These are phyloP conservation scores for Hylaeus volcanicus DNA, from an alignment of 1,140 invertebrate genomes.

Conservation along the genomic window DNA sequence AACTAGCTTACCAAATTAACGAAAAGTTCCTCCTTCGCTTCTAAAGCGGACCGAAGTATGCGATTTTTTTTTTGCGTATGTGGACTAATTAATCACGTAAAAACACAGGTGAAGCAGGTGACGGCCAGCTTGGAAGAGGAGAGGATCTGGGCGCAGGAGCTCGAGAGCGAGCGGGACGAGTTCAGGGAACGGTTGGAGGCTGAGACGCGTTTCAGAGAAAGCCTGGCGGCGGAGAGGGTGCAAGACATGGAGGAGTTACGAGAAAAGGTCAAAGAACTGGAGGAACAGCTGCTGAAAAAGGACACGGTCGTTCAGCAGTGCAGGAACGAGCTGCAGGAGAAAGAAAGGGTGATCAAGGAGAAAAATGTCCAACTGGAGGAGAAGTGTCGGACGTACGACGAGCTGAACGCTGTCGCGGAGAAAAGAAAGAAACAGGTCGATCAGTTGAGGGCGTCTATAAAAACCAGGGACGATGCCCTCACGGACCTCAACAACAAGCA, in stretches of 20 bases:
- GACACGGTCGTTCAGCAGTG: constrained; percentile 71
- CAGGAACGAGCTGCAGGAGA: constrained; percentile 72
- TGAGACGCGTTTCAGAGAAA: constrained; percentile 68
- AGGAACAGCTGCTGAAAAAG: constrained; percentile 75
- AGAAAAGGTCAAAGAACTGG: constrained; percentile 74
- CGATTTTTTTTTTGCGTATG: background rate
- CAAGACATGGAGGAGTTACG: constrained; percentile 68
- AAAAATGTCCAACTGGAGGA: constrained; percentile 72
- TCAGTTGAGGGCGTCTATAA: constrained; percentile 73
- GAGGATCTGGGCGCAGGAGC: constrained; percentile 73
- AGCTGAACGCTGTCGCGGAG: constrained; percentile 69
- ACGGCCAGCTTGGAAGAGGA: constrained; percentile 74
- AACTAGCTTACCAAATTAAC: no score
- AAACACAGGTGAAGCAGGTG: constrained; percentile 73
- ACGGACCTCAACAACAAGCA: constrained; percentile 77
- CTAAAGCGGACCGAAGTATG: background rate
- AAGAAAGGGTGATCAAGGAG: constrained; percentile 74
- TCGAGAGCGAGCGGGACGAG: constrained; percentile 75
- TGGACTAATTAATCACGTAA: background rate
- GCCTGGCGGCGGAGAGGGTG: constrained; percentile 64
- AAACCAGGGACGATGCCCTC: constrained; percentile 75
- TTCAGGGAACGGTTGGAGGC: constrained; percentile 69
- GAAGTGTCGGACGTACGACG: constrained; percentile 71
- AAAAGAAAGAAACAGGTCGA: constrained; percentile 78
- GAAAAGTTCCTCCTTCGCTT: background rate